These are phyloP conservation scores for Mechanitis messenoides DNA, from an alignment of 2,888 invertebrate species.

Conservation along the genomic window DNA sequence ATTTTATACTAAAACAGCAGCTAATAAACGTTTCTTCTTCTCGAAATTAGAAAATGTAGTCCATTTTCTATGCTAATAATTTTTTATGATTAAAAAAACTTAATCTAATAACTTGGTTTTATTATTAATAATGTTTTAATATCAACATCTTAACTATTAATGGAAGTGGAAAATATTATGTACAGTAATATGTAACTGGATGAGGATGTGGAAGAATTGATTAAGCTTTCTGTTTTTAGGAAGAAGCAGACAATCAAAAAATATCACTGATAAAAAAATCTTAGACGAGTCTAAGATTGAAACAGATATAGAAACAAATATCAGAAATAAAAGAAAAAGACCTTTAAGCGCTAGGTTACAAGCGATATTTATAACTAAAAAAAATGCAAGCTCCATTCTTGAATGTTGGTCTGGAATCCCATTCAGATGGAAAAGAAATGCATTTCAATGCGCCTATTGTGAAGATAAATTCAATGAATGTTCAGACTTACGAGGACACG, in stretches of 20 bases:
- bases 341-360: slow-evolving; percentile 58
- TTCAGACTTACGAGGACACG: slow-evolving; percentile 49
- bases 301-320: slow-evolving; percentile 17
- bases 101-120: neutral
- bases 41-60: too few species aligned
- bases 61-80: too few species aligned
- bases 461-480: slow-evolving; percentile 60
- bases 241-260: slow-evolving; percentile 42
- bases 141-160: neutral
- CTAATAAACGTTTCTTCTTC: too few species aligned
- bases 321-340: slow-evolving; percentile 43
- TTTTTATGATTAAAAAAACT: neutral
- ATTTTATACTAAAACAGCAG: neutral
- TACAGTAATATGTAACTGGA: neutral
- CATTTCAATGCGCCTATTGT: slow-evolving; percentile 65
- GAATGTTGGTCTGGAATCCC: slow-evolving; percentile 62
- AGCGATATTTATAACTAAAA: slow-evolving; percentile 59
- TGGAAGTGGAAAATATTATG: neutral
- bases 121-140: too few species aligned
- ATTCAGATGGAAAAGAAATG: slow-evolving; percentile 64
- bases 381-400: slow-evolving; percentile 56
- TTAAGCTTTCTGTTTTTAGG: slow-evolving; percentile 71
- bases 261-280: slow-evolving; percentile 21
- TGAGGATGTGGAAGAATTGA: slow-evolving; percentile 29
- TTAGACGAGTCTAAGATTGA: neutral